Evolutionary conservation across 2,888 invertebrate genomes (phyloP).

Genomic region (Andrena marginata): DNA sequence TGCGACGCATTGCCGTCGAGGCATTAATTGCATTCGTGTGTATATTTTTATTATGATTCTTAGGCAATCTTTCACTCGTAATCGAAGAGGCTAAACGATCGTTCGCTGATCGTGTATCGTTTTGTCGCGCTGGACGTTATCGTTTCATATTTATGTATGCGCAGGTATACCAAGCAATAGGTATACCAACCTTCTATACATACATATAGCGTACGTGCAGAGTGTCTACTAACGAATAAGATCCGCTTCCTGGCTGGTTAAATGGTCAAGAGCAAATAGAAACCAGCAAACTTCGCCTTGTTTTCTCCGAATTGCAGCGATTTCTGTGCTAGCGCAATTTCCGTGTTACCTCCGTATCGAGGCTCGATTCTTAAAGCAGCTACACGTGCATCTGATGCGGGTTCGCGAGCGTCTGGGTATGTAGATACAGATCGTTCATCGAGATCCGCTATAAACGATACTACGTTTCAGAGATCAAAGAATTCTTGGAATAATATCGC

Average conservation of each 20-base stretch:
- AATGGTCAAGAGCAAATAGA: too few relatives aligned
- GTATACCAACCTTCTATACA: too few relatives aligned
- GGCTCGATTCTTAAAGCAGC: neutral
- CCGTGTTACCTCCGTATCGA: neutral
- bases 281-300: too few relatives aligned
- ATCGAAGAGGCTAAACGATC: slow-evolving; percentile 50
- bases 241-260: too few relatives aligned
- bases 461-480: neutral
- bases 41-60: neutral
- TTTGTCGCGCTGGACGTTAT: slow-evolving; percentile 22
- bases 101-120: slow-evolving; percentile 9
- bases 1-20: slow-evolving; percentile 14
- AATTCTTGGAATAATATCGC: neutral
- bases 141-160: slow-evolving; percentile 26
- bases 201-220: too few relatives aligned
- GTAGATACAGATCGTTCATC: too few relatives aligned
- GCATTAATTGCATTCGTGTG: slow-evolving; percentile 42
- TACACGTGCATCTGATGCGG: too few relatives aligned
- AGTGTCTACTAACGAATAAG: too few relatives aligned
- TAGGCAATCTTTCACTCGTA: slow-evolving; percentile 48
- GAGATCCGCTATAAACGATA: neutral
- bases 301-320: too few relatives aligned
- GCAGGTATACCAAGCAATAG: neutral
- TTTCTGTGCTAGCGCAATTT: too few relatives aligned
- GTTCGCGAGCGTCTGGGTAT: too few relatives aligned